These are phyloP conservation scores for Charanyca ferruginea DNA, from an alignment of 2,888 invertebrate genomes.

Conservation along the genomic window DNA sequence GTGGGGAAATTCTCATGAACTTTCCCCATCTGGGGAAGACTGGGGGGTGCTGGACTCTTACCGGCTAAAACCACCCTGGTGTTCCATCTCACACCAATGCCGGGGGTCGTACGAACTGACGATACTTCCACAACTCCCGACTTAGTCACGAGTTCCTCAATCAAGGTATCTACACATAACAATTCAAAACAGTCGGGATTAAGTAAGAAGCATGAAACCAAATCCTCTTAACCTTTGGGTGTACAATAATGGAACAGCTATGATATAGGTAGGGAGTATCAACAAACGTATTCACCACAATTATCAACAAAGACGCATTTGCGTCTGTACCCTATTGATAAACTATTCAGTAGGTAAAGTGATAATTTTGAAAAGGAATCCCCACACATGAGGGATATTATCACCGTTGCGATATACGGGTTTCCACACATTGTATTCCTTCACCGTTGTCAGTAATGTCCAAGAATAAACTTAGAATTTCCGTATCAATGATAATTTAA, in stretches of 20 bases:
- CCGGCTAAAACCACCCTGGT: no score
- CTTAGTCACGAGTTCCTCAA: no score
- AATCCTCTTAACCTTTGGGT: neutral
- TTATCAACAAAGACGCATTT: slow-evolving; percentile 2
- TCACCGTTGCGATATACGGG: neutral
- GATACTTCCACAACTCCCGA: no score
- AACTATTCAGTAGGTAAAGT: neutral
- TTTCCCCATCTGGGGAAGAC: no score
- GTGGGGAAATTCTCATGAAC: no score
- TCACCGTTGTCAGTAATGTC: no score
- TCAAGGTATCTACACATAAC: neutral
- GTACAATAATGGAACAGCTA: neutral
- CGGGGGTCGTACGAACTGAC: no score
- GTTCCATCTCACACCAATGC: no score
- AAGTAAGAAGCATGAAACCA: neutral
- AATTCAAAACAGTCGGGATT: neutral
- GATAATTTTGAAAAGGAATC: neutral
- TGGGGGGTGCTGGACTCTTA: no score
- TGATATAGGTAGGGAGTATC: neutral
- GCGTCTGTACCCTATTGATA: neutral
- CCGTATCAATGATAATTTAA: no score
- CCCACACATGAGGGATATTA: neutral
- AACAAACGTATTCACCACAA: neutral
- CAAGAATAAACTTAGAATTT: no score
- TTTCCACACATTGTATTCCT: no score